phyloP scores from a whole-genome alignment of 2,888 invertebrate species.

The Diarsia brunnea region DNA sequence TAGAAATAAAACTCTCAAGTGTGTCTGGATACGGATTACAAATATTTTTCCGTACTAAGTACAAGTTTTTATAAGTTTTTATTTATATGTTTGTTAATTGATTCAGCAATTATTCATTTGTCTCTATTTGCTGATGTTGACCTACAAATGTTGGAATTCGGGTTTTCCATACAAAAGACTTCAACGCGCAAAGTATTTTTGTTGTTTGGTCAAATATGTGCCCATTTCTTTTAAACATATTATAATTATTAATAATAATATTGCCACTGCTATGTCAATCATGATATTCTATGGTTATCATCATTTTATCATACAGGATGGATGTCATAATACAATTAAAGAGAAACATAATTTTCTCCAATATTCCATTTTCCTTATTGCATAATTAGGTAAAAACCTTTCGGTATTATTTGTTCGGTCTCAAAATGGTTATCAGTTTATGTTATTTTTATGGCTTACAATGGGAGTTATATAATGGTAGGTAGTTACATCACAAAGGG shows the following conservation, averaged over 20 bases:
- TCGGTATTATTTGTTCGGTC: constrained; percentile 27
- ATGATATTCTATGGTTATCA: too few relatives aligned
- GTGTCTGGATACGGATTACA: background rate
- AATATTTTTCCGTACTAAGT: background rate
- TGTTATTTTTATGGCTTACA: constrained; percentile 56
- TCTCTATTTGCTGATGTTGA: background rate
- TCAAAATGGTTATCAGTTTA: constrained; percentile 37
- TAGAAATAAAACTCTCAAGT: background rate
- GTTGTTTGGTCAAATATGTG: background rate
- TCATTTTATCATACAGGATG: background rate
- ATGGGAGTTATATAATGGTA: constrained; percentile 61
- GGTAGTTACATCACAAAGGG: constrained; percentile 60
- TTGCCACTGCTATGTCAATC: background rate
- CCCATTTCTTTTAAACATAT: background rate
- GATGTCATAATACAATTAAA: background rate
- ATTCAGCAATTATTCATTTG: background rate
- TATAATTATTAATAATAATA: background rate
- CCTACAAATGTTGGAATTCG: background rate
- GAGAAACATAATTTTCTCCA: background rate
- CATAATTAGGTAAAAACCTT: constrained; percentile 20
- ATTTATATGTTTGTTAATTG: background rate
- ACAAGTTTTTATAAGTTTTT: too few relatives aligned
- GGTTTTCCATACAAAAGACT: constrained; percentile 36
- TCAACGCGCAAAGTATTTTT: constrained; percentile 34
- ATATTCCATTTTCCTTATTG: constrained; percentile 20